Evolutionary conservation across 2,797 vertebrate genomes (phyloP).

Genomic region (Acridotheres tristis): DNA sequence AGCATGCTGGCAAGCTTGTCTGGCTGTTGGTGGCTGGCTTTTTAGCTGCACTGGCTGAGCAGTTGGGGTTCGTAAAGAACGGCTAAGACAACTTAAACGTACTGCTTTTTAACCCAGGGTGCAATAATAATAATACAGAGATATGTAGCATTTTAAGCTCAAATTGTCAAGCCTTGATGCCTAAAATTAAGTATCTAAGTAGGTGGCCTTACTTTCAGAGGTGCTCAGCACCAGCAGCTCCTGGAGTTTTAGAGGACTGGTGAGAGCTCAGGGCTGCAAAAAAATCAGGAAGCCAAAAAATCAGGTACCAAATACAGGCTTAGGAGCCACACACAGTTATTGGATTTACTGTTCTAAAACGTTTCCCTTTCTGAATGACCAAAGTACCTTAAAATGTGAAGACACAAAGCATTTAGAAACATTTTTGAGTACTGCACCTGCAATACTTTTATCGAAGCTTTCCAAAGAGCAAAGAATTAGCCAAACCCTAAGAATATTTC

Average conservation of each 20-base stretch:
- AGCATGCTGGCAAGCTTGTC: slow-evolving; percentile 87
- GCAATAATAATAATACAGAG: slow-evolving; percentile 72
- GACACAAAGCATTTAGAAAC: neutral
- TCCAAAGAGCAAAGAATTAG: neutral
- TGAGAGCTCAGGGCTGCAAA: neutral
- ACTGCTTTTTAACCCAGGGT: slow-evolving; percentile 78
- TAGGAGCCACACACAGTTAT: neutral
- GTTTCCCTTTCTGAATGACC: neutral
- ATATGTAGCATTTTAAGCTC: slow-evolving; percentile 74
- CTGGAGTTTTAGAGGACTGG: neutral
- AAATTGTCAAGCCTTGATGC: slow-evolving; percentile 65
- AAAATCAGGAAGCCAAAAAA: neutral
- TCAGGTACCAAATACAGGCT: neutral
- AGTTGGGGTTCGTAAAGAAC: slow-evolving; percentile 72
- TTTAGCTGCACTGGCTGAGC: slow-evolving; percentile 83
- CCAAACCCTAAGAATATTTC: neutral
- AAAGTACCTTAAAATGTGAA: neutral
- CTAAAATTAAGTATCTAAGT: slow-evolving; percentile 47
- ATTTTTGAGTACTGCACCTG: slow-evolving; percentile 13
- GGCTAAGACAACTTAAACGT: slow-evolving; percentile 73
- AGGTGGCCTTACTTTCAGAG: slow-evolving; percentile 16
- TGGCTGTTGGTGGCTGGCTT: slow-evolving; percentile 92
- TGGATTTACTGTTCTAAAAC: neutral
- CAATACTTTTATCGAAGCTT: slow-evolving; percentile 5
- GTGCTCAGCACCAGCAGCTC: slow-evolving; percentile 24